Conservation (phyloP, 2,113 vertebrate genomes). For the Ancistrus triradiatus region DNA sequence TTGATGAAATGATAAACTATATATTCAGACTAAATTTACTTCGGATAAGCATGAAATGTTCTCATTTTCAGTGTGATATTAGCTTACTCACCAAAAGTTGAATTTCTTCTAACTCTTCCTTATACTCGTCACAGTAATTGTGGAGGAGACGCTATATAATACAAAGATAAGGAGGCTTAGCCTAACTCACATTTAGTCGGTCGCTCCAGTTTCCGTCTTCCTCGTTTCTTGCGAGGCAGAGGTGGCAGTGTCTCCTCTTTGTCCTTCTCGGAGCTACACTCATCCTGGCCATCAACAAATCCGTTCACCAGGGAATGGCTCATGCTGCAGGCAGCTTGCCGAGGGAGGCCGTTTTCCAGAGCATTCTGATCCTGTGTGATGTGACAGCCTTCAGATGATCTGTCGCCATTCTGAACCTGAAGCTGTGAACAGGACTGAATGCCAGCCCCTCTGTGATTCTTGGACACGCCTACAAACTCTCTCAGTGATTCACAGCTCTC, state of each 20-base stretch:
- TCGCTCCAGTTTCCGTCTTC: slow-evolving; percentile 80
- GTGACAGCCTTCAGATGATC: slow-evolving; percentile 53
- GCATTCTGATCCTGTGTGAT: slow-evolving; percentile 69
- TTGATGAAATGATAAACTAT: too few species aligned
- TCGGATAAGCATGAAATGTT: too few species aligned
- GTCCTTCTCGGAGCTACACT: slow-evolving; percentile 71
- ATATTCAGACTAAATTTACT: too few species aligned
- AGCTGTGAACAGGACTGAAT: slow-evolving; percentile 69
- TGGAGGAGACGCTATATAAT: slow-evolving; percentile 8
- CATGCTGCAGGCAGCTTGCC: slow-evolving; percentile 53
- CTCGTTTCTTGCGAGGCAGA: slow-evolving; percentile 73
- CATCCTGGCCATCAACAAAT: slow-evolving; percentile 71
- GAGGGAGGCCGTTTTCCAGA: slow-evolving; percentile 71
- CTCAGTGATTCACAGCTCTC: slow-evolving; percentile 75
- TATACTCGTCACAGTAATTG: too few species aligned
- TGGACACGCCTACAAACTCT: slow-evolving; percentile 68
- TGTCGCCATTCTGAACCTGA: slow-evolving; percentile 81
- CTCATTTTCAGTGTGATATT: too few species aligned
- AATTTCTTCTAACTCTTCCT: too few species aligned
- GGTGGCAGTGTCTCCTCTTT: slow-evolving; percentile 70
- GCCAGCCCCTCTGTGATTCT: slow-evolving; percentile 69
- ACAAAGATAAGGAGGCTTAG: slow-evolving; percentile 6
- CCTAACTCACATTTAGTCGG: slow-evolving; percentile 79
- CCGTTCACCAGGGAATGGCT: slow-evolving; percentile 81
- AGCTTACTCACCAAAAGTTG: too few species aligned